These are phyloP conservation scores for Halcyon leucocephala DNA, from an alignment of 2,797 vertebrate genomes.

Conservation along the genomic window DNA sequence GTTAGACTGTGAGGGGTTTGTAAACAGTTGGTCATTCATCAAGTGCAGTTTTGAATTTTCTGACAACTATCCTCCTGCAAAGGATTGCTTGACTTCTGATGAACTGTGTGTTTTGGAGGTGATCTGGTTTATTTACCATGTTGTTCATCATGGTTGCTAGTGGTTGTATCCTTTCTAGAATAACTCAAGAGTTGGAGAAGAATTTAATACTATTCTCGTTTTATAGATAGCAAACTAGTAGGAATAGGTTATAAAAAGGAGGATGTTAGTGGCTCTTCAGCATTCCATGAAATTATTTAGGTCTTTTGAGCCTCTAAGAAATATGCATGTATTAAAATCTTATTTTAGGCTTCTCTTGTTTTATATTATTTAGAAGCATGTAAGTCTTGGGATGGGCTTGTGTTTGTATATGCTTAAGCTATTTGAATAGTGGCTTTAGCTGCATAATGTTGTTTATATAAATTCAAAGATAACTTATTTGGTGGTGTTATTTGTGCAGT, in stretches of 20 bases:
- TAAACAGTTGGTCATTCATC: neutral
- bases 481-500: neutral
- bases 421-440: neutral
- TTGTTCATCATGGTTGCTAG: fast-evolving
- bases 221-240: neutral
- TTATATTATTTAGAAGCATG: neutral
- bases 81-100: neutral
- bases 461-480: neutral
- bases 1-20: neutral
- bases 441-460: neutral
- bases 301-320: neutral
- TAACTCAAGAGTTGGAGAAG: neutral
- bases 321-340: neutral
- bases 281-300: neutral
- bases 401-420: neutral
- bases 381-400: neutral
- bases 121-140: neutral
- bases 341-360: neutral
- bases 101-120: neutral
- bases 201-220: neutral
- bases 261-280: neutral
- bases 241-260: neutral
- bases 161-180: neutral
- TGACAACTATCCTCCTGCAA: neutral
- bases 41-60: neutral